Evolutionary conservation across 2,797 vertebrate genomes (phyloP), one percentile per base, ranked within the genome.

Genomic region (Rhynchonycteris naso): DNA sequence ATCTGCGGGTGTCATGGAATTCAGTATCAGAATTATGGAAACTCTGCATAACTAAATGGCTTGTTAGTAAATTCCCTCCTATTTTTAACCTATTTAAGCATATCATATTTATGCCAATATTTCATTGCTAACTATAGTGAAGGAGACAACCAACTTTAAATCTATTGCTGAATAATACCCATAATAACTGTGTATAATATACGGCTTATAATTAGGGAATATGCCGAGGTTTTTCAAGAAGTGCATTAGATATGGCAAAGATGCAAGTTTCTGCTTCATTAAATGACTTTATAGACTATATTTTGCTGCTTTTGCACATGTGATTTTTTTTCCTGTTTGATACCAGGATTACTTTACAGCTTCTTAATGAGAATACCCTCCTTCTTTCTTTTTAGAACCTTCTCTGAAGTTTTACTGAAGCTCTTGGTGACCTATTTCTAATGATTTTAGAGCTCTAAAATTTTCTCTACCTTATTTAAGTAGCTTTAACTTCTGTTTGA

Each of bases 361-460:
- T 97, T 87, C 87, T 97, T 98, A 98, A 95, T 90, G 97, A 96
- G 90, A 97, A 96, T 88, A 97, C 15, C 63, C 98, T 97, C 96
- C 97, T 97, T 97, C 54, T 38, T 69, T 68, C 22, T 92, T 96
- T 97, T 87, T 92, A 82, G 89, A 97, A 95, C n/a, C 90, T 98
- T 98, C 94, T 97, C 78, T 97, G 94, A 98, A 96, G 59, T 94
- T 81, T 96, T 96, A 94, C 38, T 96, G 93, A 97, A 93, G 19
- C 80, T 96, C 33, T 81, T 30, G 19, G 71, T 98, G 98, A 98
- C 97, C 97, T 98, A 98, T 94, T 98, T 98, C 52, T 92, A 94
- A 88, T 93, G 95, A 90, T 97, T 97, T 97, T 94, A 96, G 72
- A 96, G 88, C 94, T 97, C 94, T 97, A 96, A 97, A 88, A 94